Evolutionary conservation across 2,113 vertebrate species (phyloP).

Genomic region (Catagonus wagneri): DNA sequence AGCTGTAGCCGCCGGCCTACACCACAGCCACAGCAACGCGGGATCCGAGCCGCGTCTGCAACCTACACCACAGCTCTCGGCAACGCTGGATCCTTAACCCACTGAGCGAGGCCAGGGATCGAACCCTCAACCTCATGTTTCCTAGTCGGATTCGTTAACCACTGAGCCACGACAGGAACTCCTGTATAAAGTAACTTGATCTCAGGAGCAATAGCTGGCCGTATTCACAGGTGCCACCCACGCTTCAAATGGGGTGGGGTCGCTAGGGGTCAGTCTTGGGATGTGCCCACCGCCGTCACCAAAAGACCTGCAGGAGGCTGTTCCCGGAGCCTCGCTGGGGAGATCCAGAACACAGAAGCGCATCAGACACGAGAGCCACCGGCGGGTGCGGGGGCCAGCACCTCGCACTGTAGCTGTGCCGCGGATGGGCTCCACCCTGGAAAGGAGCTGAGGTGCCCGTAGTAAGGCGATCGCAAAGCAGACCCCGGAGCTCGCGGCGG

Average conservation of each 20-base stretch:
- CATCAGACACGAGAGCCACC: rapidly evolving
- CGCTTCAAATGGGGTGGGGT: not conserved
- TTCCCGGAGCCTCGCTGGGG: not conserved
- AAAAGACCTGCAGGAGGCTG: rapidly evolving
- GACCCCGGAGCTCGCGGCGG: too few species aligned
- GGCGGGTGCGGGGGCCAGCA: not conserved
- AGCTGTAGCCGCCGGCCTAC: too few species aligned
- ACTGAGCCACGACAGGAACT: too few species aligned
- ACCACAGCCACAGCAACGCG: too few species aligned
- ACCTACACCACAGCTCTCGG: too few species aligned
- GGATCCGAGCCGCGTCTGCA: too few species aligned
- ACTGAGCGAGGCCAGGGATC: too few species aligned
- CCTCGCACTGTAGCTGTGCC: rapidly evolving
- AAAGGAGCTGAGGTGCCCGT: rapidly evolving
- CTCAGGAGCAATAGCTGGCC: rapidly evolving
- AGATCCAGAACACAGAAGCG: not conserved
- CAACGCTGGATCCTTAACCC: too few species aligned
- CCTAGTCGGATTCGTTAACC: too few species aligned
- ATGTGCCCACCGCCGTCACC: not conserved
- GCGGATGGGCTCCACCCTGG: rapidly evolving
- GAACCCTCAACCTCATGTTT: too few species aligned
- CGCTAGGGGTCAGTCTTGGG: not conserved
- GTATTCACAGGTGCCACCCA: not conserved
- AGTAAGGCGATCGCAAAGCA: too few species aligned
- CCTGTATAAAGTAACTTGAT: rapidly evolving